Percentiles rank a stretch among this genome's conserved stretches.
Evolutionary conservation across 2,888 invertebrate species (phyloP).

Genomic region (Lasioglossum calceatum): DNA sequence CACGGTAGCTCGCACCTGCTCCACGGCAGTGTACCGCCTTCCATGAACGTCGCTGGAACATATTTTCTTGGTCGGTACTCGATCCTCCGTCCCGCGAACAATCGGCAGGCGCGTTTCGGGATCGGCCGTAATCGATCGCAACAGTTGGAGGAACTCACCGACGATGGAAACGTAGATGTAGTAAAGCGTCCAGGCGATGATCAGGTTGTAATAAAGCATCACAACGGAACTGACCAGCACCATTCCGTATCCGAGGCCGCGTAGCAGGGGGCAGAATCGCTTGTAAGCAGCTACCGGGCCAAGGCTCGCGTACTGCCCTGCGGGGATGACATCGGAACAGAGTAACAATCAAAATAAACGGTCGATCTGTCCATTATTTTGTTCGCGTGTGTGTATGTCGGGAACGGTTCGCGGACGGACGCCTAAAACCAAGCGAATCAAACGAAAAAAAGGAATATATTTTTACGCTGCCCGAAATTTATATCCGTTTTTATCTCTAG

Average conservation of each 20-base stretch:
- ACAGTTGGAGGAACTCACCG: conserved; percentile 80
- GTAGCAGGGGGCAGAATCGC: conserved; percentile 91
- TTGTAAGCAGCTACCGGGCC: conserved; percentile 93
- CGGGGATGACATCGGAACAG: conserved; percentile 34
- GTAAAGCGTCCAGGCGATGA: conserved; percentile 92
- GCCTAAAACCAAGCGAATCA: too few species aligned
- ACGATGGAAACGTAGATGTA: conserved; percentile 90
- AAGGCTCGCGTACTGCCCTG: conserved; percentile 91
- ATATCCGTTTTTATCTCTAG: background rate
- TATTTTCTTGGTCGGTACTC: background rate
- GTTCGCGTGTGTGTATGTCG: conserved; percentile 21
- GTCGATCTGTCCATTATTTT: conserved; percentile 46
- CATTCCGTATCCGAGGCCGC: conserved; percentile 91
- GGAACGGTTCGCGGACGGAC: too few species aligned
- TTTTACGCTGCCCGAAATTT: too few species aligned
- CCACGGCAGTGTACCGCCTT: conserved; percentile 87
- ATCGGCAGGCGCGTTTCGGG: background rate
- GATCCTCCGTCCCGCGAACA: background rate
- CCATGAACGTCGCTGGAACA: conserved; percentile 29
- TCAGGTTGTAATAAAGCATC: conserved; percentile 91
- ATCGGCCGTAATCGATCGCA: background rate
- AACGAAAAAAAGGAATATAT: too few species aligned
- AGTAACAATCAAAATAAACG: conserved; percentile 22
- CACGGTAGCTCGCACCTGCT: conserved; percentile 89
- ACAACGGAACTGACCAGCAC: conserved; percentile 91